A percentile compares a stretch with the other conserved stretches of the same genome.
phyloP scores from a whole-genome alignment of 2,797 vertebrate genomes.

The Myotis daubentonii region DNA sequence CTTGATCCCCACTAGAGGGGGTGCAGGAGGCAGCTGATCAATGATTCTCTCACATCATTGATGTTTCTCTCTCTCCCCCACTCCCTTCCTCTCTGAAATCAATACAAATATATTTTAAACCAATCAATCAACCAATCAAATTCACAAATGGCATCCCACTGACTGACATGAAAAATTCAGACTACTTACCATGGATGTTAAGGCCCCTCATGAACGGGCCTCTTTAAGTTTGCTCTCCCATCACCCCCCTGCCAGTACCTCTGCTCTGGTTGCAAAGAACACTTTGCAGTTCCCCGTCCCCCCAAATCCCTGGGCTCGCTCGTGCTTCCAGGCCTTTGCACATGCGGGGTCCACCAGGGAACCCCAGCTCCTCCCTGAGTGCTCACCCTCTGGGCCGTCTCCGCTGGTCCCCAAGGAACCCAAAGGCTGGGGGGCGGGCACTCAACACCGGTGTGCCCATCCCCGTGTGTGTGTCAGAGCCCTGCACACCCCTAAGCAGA shows the following conservation, averaged over 20 bases:
- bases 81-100: too few species aligned
- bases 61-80: too few species aligned
- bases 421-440: neutral
- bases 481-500: neutral
- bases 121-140: neutral
- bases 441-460: rapidly evolving
- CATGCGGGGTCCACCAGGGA: neutral
- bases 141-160: neutral
- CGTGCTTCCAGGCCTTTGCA: neutral
- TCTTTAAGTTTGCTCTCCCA: neutral
- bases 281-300: too few species aligned
- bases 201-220: neutral
- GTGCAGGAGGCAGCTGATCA: too few species aligned
- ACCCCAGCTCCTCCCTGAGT: neutral
- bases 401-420: neutral
- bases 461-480: neutral
- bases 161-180: neutral
- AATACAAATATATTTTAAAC: too few species aligned
- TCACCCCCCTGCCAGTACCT: rapidly evolving
- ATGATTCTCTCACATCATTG: too few species aligned
- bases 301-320: neutral
- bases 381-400: rapidly evolving
- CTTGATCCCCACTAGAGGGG: too few species aligned
- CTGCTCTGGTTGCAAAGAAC: neutral
- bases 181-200: neutral